Evolutionary conservation across 2,888 invertebrate species (phyloP), one percentile per base, ranked within the genome.

Genomic region (Fabriciana adippe): DNA sequence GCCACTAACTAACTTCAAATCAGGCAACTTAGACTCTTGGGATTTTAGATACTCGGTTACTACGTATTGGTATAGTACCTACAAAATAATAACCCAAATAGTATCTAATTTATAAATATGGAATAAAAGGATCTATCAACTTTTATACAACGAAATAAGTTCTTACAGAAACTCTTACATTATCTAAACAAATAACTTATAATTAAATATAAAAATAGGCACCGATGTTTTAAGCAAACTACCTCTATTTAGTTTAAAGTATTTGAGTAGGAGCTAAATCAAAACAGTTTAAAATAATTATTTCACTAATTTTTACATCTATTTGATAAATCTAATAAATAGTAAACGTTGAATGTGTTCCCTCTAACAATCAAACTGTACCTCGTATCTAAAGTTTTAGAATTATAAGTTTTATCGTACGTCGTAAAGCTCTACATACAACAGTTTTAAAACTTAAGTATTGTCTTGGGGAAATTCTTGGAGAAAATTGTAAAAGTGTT

Each of bases 141-240:
- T 48, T 48, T 51, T 59, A 47, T 31, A 48, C 16, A 51, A 41
- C 31, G 18, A 61, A 61, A 48, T 51, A 51, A 60, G 45, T 59
- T 41, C 47, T 54, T 66, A 59, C 67, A 65, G 56, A 65, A 66
- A 67, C 50, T 35, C 72, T 70, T 72, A 74, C 65, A 62, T 71
- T 71, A 70, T 59, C 68, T 69, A 75, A 81, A 79, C 67, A 62
- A 74, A 72, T 72, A 57, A 74, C 72, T 71, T 73, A 74, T 61
- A 71, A 51, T 51, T 75, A 73, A 76, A 73, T 74, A 76, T 76
- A 80, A 79, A 79, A 82, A 83, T 88, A 88, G 87, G 88, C 89
- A 89, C 89, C 84, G 78, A 80, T 85, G 82, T 78, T 83, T 82
- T 78, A 82, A 88, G 89, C 89, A 75, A 81, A 78, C 87, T 88